Evolutionary conservation across 2,797 vertebrate genomes (phyloP).

Genomic region (Eulemur mongoz): DNA sequence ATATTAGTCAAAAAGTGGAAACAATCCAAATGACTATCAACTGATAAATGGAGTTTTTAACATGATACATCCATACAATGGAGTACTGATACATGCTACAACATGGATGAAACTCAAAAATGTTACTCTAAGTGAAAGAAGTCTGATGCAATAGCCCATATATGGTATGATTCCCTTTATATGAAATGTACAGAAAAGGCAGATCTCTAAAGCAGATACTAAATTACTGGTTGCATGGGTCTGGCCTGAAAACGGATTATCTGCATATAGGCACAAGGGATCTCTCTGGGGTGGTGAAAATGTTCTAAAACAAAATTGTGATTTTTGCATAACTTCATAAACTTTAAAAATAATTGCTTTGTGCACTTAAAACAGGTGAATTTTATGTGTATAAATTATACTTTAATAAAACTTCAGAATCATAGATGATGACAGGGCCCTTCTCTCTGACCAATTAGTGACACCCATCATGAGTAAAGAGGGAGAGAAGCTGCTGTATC

Average conservation of each 20-base stretch:
- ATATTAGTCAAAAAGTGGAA: not conserved
- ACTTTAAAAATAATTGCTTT: not conserved
- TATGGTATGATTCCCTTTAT: not conserved
- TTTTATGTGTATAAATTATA: not conserved
- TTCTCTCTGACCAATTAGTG: not conserved
- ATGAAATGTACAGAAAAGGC: not conserved
- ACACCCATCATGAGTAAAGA: not conserved
- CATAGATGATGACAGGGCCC: not conserved
- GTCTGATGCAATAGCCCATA: not conserved
- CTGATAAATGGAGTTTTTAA: not conserved
- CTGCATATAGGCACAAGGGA: not conserved
- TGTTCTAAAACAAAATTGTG: not conserved
- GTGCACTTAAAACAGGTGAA: not conserved
- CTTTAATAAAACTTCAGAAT: not conserved
- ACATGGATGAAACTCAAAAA: not conserved
- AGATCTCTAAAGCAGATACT: not conserved
- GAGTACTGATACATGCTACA: not conserved
- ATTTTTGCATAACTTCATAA: constrained; percentile 9
- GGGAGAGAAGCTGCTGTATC: not conserved
- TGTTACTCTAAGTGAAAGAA: not conserved
- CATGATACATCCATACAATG: not conserved
- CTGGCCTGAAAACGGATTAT: not conserved
- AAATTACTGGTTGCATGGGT: not conserved
- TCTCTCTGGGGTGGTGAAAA: not conserved
- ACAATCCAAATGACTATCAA: not conserved